phyloP scores from a whole-genome alignment of 2,888 invertebrate species.

The Pyrrhia umbra region DNA sequence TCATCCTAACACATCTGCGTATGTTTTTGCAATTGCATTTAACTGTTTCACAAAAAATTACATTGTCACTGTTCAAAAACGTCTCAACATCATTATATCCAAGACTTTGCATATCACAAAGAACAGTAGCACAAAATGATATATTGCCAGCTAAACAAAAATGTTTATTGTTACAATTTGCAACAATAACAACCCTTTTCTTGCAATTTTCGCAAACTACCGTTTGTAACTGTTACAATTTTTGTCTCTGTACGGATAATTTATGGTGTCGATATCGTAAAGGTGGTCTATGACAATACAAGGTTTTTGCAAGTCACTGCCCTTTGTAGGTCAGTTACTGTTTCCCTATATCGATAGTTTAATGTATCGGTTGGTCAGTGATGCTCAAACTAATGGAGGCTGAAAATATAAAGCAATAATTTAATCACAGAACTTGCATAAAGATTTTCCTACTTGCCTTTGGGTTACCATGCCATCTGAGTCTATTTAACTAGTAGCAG shows the following conservation, averaged over 20 bases:
- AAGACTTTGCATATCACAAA: conserved; percentile 61
- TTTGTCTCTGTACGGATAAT: conserved; percentile 76
- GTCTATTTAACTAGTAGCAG: too few species aligned
- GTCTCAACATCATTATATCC: conserved; percentile 44
- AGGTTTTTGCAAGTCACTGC: conserved; percentile 85
- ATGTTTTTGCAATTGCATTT: neutral
- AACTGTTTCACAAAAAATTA: conserved; percentile 15
- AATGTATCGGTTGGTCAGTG: conserved; percentile 66
- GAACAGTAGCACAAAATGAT: conserved; percentile 67
- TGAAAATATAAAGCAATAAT: neutral
- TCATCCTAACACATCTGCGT: neutral
- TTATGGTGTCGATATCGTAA: conserved; percentile 79
- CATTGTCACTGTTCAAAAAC: conserved; percentile 14
- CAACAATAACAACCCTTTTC: conserved; percentile 80
- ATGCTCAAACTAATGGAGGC: conserved; percentile 69
- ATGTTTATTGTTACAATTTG: conserved; percentile 66
- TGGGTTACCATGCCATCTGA: too few species aligned
- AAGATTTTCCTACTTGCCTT: too few species aligned
- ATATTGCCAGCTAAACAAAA: conserved; percentile 62
- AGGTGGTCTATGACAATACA: conserved; percentile 80
- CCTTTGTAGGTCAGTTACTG: conserved; percentile 86
- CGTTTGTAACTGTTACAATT: conserved; percentile 82
- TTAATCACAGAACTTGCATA: too few species aligned
- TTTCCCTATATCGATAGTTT: conserved; percentile 74
- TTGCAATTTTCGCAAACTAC: conserved; percentile 82